These are phyloP conservation scores for Ahaetulla prasina DNA, from an alignment of 2,113 vertebrate species.

Conservation along the genomic window DNA sequence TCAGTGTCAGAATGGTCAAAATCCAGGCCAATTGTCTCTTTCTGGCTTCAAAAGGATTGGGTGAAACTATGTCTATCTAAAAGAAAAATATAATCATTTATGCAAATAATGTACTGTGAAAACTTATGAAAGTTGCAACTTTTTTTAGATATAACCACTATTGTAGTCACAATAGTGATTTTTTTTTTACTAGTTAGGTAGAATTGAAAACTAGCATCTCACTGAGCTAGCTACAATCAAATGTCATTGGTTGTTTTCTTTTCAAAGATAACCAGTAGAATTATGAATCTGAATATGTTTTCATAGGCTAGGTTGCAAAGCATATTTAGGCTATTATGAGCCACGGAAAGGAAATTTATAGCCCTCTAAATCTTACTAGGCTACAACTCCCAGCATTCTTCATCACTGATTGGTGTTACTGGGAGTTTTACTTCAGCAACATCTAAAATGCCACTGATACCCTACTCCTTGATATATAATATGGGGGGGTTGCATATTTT, in stretches of 20 bases:
- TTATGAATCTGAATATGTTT: neutral
- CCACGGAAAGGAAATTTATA: neutral
- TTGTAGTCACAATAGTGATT: neutral
- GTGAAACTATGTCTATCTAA: neutral
- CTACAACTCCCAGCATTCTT: neutral
- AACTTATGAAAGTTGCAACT: neutral
- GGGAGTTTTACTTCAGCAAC: neutral
- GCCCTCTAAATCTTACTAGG: neutral
- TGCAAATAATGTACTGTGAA: neutral
- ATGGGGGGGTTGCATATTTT: neutral
- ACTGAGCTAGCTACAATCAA: neutral
- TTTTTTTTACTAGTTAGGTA: neutral
- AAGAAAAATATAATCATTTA: neutral
- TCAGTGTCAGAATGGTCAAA: neutral
- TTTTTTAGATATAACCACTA: neutral
- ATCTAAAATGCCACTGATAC: neutral
- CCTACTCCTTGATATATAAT: neutral
- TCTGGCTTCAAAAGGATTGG: neutral
- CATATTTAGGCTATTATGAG: neutral
- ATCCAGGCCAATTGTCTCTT: neutral
- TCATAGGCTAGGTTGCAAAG: neutral
- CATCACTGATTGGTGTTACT: neutral
- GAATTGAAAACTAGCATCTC: neutral
- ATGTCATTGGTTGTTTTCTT: neutral
- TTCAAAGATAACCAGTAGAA: neutral